Conservation (phyloP, 1,140 invertebrate genomes). For the Diuraphis noxia region DNA sequence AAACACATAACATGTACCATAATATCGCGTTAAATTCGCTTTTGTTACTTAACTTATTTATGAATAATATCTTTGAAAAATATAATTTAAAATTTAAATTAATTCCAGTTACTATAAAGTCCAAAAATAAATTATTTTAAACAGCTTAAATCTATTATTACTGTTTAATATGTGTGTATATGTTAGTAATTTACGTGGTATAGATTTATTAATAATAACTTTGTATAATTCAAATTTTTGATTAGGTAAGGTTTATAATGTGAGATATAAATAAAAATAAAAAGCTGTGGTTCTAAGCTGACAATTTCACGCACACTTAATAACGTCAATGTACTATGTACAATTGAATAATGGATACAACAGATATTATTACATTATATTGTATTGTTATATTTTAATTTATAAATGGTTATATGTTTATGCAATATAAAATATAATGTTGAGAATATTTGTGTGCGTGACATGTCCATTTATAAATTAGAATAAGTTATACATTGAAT, state of each 20-base stretch:
- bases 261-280: not conserved
- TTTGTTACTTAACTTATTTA: not conserved
- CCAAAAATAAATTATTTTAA: not conserved
- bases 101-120: not conserved
- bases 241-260: not conserved
- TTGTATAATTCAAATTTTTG: not conserved
- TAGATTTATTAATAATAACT: not conserved
- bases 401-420: not conserved
- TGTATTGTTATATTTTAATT: not conserved
- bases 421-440: not conserved
- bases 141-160: not conserved
- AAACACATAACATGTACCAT: not conserved
- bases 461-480: not conserved
- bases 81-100: not conserved
- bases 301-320: not conserved
- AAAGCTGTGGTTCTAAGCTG: not conserved
- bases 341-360: not conserved
- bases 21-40: not conserved
- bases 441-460: not conserved
- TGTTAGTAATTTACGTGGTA: not conserved
- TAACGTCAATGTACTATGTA: not conserved
- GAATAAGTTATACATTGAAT: not conserved
- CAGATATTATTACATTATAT: not conserved
- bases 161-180: not conserved
- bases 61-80: not conserved